Percentiles rank a stretch among this genome's conserved stretches.
Conservation (phyloP, 2,797 vertebrate genomes). For the Xiphophorus birchmanni region DNA sequence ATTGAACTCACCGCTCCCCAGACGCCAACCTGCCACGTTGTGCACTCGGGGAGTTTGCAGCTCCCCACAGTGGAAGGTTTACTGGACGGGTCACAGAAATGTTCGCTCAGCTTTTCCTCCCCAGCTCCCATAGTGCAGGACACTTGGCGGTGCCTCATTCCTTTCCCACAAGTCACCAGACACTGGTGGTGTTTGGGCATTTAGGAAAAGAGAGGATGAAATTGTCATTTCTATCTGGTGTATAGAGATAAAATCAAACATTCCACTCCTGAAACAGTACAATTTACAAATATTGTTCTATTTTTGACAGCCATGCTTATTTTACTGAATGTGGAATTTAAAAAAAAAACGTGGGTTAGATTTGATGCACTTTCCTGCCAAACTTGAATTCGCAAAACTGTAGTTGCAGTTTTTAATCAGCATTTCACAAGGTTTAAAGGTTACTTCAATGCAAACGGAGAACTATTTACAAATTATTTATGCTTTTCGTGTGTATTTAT, state of each 20-base stretch:
- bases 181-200: conserved; percentile 78
- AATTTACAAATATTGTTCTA: neutral
- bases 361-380: neutral
- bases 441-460: neutral
- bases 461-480: neutral
- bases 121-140: conserved; percentile 81
- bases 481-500: conserved; percentile 1
- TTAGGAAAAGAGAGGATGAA: neutral
- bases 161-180: conserved; percentile 91
- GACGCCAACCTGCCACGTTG: conserved; percentile 91
- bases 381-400: neutral
- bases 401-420: neutral
- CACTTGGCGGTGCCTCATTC: conserved; percentile 86
- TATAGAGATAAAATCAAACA: neutral
- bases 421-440: neutral
- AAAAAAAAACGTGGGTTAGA: neutral
- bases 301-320: neutral
- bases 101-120: conserved; percentile 84
- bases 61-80: conserved; percentile 83
- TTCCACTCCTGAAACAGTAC: neutral
- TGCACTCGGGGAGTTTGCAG: conserved; percentile 88
- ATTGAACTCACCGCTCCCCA: conserved; percentile 91
- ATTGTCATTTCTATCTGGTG: neutral
- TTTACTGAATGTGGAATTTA: neutral
- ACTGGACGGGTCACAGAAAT: conserved; percentile 83